Evolutionary conservation across 2,888 invertebrate genomes (phyloP).

Genomic region (Dasypogon diadema): DNA sequence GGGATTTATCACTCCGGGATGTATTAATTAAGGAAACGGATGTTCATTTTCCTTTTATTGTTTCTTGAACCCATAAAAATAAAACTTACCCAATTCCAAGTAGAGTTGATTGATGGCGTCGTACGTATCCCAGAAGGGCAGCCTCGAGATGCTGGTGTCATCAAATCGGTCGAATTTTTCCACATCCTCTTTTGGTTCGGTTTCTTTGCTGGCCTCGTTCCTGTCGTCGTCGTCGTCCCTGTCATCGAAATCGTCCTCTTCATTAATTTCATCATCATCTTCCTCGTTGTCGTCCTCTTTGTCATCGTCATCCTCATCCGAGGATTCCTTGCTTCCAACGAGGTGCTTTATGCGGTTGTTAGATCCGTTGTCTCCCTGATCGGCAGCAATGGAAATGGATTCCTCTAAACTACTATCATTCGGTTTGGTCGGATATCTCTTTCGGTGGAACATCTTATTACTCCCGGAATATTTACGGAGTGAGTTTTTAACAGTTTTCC

Average conservation of each 20-base stretch:
- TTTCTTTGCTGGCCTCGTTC: conserved; percentile 54
- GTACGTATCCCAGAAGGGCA: conserved; percentile 90
- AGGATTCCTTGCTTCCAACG: conserved; percentile 21
- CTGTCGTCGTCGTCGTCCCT: conserved; percentile 53
- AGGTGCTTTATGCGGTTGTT: conserved; percentile 6
- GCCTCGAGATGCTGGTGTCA: conserved; percentile 64
- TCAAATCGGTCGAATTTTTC: conserved; percentile 54
- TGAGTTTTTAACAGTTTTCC: conserved; percentile 54
- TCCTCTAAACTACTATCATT: conserved; percentile 12
- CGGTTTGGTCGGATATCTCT: conserved; percentile 20
- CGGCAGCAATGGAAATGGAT: conserved; percentile 37
- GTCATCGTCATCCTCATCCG: conserved; percentile 54
- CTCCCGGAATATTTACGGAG: conserved; percentile 22
- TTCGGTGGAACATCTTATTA: conserved; percentile 40
- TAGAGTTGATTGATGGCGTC: conserved; percentile 92
- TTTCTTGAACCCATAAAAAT: conserved; percentile 34
- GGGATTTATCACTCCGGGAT: conserved; percentile 28
- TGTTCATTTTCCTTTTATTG: conserved; percentile 34
- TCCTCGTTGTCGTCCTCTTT: conserved; percentile 49
- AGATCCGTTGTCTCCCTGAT: conserved; percentile 42
- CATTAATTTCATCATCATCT: conserved; percentile 35
- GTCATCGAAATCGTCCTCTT: conserved; percentile 49
- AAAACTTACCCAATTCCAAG: conserved; percentile 78
- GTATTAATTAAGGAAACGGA: conserved; percentile 44
- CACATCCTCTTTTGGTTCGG: conserved; percentile 53